Evolutionary conservation across 2,888 invertebrate genomes (phyloP).

Genomic region (Xanthia icteritia): DNA sequence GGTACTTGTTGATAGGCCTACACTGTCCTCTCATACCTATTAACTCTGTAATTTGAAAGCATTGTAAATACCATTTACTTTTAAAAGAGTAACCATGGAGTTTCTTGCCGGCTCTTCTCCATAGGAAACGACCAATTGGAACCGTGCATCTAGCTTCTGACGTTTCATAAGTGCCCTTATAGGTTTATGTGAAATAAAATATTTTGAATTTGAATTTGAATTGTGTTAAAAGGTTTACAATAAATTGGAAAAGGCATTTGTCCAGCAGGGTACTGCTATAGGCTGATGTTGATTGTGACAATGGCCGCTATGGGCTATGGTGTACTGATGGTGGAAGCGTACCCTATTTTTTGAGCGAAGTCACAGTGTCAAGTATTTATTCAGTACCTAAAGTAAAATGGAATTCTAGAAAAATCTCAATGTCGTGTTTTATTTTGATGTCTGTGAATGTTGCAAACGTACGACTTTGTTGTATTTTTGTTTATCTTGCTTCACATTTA

Average conservation of each 20-base stretch:
- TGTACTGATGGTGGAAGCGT: neutral
- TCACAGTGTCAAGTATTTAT: neutral
- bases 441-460: slow-evolving; percentile 3
- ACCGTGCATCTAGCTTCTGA: too few relatives aligned
- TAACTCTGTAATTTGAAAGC: too few relatives aligned
- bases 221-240: neutral
- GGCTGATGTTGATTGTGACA: too few relatives aligned
- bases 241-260: neutral
- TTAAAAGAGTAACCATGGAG: too few relatives aligned
- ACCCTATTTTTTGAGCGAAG: neutral
- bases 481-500: neutral
- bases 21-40: too few relatives aligned
- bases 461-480: neutral
- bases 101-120: too few relatives aligned
- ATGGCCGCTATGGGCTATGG: neutral
- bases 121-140: too few relatives aligned
- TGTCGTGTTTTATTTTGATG: slow-evolving; percentile 5
- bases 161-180: too few relatives aligned
- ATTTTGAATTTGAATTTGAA: too few relatives aligned
- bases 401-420: slow-evolving; percentile 17
- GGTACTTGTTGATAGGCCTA: too few relatives aligned
- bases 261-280: neutral
- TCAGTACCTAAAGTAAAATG: neutral
- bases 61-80: too few relatives aligned
- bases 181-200: too few relatives aligned